Conservation (phyloP, 2,797 vertebrate genomes). For the Podargus strigoides region DNA sequence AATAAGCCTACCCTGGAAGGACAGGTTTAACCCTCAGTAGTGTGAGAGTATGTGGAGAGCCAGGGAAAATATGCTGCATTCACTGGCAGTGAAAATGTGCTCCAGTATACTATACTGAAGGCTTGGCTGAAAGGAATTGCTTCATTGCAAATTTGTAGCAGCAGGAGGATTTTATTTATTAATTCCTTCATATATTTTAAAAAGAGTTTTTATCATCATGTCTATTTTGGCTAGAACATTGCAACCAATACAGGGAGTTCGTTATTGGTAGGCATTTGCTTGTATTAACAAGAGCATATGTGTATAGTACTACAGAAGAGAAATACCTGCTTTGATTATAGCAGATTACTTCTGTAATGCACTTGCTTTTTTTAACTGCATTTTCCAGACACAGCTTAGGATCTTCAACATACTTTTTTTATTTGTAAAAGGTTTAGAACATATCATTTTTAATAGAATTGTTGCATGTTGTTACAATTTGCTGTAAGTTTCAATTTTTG, state of each 20-base stretch:
- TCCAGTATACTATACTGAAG: background rate
- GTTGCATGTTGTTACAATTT: background rate
- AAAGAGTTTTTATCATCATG: background rate
- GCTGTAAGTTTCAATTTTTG: background rate
- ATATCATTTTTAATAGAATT: background rate
- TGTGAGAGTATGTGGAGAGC: background rate
- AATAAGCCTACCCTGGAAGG: background rate
- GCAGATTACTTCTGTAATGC: slow-evolving; percentile 17
- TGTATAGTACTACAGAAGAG: background rate
- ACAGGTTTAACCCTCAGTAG: background rate
- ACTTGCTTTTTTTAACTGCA: background rate
- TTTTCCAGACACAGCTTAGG: slow-evolving; percentile 21
- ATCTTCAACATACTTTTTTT: background rate
- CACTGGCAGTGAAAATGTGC: background rate
- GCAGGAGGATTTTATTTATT: background rate
- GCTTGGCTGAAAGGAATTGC: background rate
- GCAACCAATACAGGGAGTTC: background rate
- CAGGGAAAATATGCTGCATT: background rate
- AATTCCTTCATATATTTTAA: background rate
- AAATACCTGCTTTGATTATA: slow-evolving; percentile 1
- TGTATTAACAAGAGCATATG: background rate
- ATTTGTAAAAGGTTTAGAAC: background rate
- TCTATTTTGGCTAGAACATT: background rate
- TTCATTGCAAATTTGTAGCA: background rate
- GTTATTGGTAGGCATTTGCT: background rate